Percentiles rank a stretch among this genome's conserved stretches.
phyloP scores from a whole-genome alignment of 2,888 invertebrate genomes.

The Stenchaetothrips biformis region DNA sequence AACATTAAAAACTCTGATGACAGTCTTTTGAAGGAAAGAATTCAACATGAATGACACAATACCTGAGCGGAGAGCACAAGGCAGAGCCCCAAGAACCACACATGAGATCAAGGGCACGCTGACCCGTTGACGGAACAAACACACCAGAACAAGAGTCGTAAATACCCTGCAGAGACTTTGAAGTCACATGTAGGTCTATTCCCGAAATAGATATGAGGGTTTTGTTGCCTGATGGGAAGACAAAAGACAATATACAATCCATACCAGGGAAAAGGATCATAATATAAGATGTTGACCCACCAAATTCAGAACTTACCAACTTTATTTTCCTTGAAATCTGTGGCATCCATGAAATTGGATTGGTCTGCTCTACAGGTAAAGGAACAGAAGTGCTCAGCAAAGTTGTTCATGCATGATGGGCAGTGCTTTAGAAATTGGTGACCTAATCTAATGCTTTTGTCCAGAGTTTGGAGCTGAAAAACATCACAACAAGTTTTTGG shows the following conservation, averaged over 20 bases:
- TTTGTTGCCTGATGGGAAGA: conserved; percentile 29
- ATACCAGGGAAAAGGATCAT: conserved; percentile 16
- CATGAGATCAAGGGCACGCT: conserved; percentile 73
- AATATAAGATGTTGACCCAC: conserved; percentile 25
- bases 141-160: conserved; percentile 82
- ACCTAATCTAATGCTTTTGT: conserved; percentile 56
- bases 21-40: too few species aligned
- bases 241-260: conserved; percentile 30
- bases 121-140: conserved; percentile 71
- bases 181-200: conserved; percentile 65
- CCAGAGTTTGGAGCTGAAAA: conserved; percentile 59
- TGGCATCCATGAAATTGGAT: conserved; percentile 64
- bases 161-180: conserved; percentile 64
- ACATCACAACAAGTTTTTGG: conserved; percentile 60
- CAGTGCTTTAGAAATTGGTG: conserved; percentile 69
- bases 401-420: conserved; percentile 82
- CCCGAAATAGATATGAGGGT: conserved; percentile 41
- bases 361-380: conserved; percentile 78
- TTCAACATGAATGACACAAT: conserved; percentile 18
- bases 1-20: too few species aligned
- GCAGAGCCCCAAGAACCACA: conserved; percentile 70
- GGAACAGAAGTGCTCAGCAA: conserved; percentile 74
- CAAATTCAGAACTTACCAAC: conserved; percentile 36
- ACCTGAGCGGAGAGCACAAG: conserved; percentile 62
- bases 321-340: conserved; percentile 43